These are phyloP conservation scores for Petromus typicus DNA, from an alignment of 2,113 vertebrate genomes.

Conservation along the genomic window DNA sequence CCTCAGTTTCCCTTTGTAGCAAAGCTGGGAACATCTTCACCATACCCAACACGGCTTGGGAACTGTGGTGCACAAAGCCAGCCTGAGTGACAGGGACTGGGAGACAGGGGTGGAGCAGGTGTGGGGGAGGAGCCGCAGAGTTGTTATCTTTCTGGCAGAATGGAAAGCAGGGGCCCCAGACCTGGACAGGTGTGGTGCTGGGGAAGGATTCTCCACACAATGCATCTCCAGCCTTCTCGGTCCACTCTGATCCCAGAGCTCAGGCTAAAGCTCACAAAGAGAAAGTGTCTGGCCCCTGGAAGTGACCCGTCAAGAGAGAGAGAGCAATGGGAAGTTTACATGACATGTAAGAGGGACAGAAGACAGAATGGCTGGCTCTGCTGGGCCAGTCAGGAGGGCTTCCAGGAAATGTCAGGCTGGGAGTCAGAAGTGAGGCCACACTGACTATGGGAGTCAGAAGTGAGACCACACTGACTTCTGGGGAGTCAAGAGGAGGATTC, in stretches of 20 bases:
- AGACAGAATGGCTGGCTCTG: neutral
- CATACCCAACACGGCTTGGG: too few relatives aligned
- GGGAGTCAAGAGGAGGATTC: neutral
- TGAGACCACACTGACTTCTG: neutral
- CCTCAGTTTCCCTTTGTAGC: neutral
- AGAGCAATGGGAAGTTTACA: neutral
- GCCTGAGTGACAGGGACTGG: neutral
- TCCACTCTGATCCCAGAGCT: neutral
- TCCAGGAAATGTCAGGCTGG: neutral
- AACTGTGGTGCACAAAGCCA: neutral
- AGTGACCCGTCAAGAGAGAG: neutral
- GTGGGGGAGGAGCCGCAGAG: accelerated
- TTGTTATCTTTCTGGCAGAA: neutral
- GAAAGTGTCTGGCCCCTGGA: neutral
- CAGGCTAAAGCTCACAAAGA: neutral
- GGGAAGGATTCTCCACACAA: too few relatives aligned
- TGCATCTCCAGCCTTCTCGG: neutral
- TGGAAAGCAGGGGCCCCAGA: neutral
- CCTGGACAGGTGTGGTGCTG: accelerated
- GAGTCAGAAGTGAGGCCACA: accelerated
- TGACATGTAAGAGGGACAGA: neutral
- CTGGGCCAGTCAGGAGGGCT: neutral
- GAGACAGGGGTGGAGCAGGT: too few relatives aligned
- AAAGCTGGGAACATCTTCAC: neutral
- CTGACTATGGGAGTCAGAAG: neutral